phyloP scores from a whole-genome alignment of 2,888 invertebrate genomes.

The Cryptus viduatorius region DNA sequence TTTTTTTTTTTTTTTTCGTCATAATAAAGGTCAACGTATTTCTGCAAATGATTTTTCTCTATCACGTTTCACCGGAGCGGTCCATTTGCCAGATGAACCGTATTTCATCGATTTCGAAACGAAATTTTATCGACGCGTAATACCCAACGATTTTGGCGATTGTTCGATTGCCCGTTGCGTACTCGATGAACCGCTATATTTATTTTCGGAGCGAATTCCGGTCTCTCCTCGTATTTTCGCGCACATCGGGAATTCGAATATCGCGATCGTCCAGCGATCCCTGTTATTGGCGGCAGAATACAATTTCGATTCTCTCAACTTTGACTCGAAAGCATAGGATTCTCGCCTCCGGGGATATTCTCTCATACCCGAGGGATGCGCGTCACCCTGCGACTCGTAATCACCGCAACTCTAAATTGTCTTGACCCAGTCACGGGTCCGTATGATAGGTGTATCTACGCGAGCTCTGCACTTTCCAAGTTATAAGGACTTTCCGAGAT shows the following conservation, averaged over 20 bases:
- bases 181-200: constrained; percentile 11
- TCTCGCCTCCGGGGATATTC: constrained; percentile 24
- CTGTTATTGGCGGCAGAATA: background rate
- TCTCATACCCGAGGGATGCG: constrained; percentile 19
- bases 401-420: constrained; percentile 41
- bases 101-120: background rate
- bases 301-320: background rate
- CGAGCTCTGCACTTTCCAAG: constrained; percentile 40
- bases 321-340: constrained; percentile 8
- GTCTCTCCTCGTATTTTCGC: background rate
- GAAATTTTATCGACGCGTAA: background rate
- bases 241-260: background rate
- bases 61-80: background rate
- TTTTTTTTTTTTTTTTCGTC: background rate
- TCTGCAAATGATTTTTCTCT: background rate
- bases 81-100: constrained; percentile 28
- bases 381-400: background rate
- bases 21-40: background rate
- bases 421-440: constrained; percentile 55
- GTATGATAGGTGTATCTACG: constrained; percentile 31
- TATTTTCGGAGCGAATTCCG: background rate
- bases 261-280: background rate
- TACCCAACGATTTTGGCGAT: background rate
- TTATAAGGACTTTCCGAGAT: constrained; percentile 24
- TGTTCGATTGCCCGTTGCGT: constrained; percentile 9